A percentile compares a stretch with the other conserved stretches of the same genome.
These are phyloP conservation scores for Stichodactyla helianthus DNA, from an alignment of 64 coral and sea anemone species.

Conservation along the genomic window DNA sequence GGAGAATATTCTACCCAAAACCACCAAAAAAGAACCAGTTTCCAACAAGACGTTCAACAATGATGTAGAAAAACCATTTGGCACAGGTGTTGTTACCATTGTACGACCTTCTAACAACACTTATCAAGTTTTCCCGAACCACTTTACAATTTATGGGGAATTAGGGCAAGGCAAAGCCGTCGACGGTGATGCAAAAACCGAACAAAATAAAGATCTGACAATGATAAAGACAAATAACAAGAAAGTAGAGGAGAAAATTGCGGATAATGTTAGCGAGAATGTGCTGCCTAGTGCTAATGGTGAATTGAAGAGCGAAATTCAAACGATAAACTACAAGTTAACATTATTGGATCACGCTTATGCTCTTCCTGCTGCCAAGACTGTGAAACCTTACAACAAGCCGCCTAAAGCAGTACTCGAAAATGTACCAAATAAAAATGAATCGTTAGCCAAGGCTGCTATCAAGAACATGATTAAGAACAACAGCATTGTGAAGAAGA, in stretches of 20 bases:
- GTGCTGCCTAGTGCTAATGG: not conserved
- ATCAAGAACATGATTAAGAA: conserved; percentile 19
- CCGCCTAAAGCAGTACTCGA: conserved; percentile 19
- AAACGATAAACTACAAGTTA: conserved; percentile 63
- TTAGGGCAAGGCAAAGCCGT: not conserved
- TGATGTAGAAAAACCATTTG: not conserved
- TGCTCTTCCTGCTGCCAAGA: conserved; percentile 53
- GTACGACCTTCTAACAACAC: conserved; percentile 50
- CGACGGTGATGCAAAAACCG: conserved; percentile 11
- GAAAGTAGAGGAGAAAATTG: conserved; percentile 30
- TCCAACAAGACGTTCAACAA: conserved; percentile 6
- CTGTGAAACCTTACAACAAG: conserved; percentile 18
- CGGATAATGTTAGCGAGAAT: not conserved
- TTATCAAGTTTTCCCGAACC: conserved; percentile 49
- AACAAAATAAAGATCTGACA: conserved; percentile 14
- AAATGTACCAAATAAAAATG: conserved; percentile 29
- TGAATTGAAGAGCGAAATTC: conserved; percentile 48
- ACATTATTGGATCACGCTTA: conserved; percentile 86
- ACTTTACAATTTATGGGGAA: conserved; percentile 73
- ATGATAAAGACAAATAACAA: not conserved
- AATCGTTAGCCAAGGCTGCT: not conserved
- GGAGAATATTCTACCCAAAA: conserved; percentile 13
- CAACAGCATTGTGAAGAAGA: not conserved
- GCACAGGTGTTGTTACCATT: conserved; percentile 62
- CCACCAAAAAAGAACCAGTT: conserved; percentile 1